Base-by-base conservation (phyloP, 2,797 vertebrate genomes). In the Allobates femoralis region DNA sequence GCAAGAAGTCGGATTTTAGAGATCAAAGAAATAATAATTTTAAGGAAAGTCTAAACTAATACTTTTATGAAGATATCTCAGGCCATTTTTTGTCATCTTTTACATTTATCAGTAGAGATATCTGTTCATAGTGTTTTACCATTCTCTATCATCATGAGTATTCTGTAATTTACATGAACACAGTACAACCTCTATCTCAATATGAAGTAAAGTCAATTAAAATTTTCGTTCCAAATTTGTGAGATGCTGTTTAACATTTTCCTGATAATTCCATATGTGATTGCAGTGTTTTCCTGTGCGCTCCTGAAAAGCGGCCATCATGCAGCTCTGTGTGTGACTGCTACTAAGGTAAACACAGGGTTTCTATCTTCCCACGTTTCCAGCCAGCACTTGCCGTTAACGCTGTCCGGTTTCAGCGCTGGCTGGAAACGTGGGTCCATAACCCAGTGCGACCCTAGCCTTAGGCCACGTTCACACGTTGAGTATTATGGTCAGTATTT, bases 11-110 rank as follows among this genome's bases (percentile, higher is more conserved):
- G 32, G 46, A 69, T 0, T 23, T 18, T 26, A 32, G 64, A 82
- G 66, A 82, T 82, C 66, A 82, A 73, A 82, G 67, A 18, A 56
- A 58, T 41, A 15, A 56, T 21, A 23, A 23, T 14, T 78, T 23
- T n/a, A 37, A n/a, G 23, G 10, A 58, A 58, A 37, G 0, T 23
- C 21, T 41, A 3, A 6, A 23, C 10, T 69, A 69, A 69, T 69
- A 18, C 34, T 1, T 41, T 37, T 69, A 19, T 41, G 67, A 71
- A 69, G 12, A 11, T 46, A 8, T 34, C 7, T 34, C 34, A 12
- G 26, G 12, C 50, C 50, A 28, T 30, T 28, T 64, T 64, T 1
- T 64, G 15, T 2, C n/a, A 11, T 62, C 28, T 62, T 62, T 28
- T 28, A 14, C 15, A 53, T 53, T 53, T 2, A 15, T 62, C 28